Evolutionary conservation across 2,113 vertebrate genomes (phyloP).

Genomic region (Ceuthmochares aereus): DNA sequence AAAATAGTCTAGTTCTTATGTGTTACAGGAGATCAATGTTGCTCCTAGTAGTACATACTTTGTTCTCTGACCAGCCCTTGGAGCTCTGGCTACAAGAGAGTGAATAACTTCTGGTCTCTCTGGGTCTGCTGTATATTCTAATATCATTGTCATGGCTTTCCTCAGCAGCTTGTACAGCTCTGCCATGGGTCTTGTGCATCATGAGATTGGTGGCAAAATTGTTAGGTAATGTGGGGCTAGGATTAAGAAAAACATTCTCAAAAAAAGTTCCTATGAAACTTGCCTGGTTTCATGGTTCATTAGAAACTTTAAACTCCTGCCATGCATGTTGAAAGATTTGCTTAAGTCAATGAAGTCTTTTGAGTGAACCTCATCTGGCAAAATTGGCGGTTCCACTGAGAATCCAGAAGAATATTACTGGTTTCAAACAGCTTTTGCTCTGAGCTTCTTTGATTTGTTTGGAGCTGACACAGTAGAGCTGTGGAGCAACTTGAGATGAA

Average conservation of each 20-base stretch:
- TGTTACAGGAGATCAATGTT: neutral
- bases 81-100: neutral
- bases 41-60: neutral
- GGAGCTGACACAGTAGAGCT: constrained; percentile 31
- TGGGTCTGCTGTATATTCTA: neutral
- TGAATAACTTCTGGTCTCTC: neutral
- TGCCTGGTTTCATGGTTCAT: constrained; percentile 52
- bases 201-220: neutral
- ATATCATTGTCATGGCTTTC: constrained; percentile 5
- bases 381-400: constrained; percentile 51
- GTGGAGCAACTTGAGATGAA: constrained; percentile 36
- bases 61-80: neutral
- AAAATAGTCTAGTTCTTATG: neutral
- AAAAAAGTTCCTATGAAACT: constrained; percentile 7
- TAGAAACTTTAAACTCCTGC: constrained; percentile 41
- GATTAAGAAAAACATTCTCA: constrained; percentile 7
- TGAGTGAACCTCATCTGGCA: constrained; percentile 18
- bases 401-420: constrained; percentile 10
- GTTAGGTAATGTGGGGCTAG: neutral
- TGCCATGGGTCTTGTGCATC: neutral
- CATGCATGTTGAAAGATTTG: constrained; percentile 51
- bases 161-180: neutral
- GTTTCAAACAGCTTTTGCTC: constrained; percentile 34
- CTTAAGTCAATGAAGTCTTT: constrained; percentile 34
- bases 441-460: constrained; percentile 48